These are phyloP conservation scores for Antidorcas marsupialis DNA, from an alignment of 2,113 vertebrate species.

Conservation along the genomic window DNA sequence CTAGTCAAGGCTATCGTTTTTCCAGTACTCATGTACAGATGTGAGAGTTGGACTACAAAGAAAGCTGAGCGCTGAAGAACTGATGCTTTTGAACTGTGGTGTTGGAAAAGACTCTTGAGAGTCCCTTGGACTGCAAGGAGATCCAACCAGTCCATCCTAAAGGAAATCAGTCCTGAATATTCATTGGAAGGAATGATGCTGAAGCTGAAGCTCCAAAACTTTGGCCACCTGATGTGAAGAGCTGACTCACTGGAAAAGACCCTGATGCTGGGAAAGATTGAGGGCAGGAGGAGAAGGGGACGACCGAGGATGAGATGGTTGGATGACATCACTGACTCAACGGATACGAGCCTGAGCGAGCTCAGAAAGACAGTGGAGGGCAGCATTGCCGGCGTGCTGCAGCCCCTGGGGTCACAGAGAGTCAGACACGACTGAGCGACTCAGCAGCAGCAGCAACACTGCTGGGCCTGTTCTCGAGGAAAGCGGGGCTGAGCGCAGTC, in stretches of 20 bases:
- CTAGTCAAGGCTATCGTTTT: neutral
- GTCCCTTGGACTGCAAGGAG: neutral
- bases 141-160: neutral
- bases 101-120: neutral
- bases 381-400: neutral
- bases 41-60: neutral
- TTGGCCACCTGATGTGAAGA: neutral
- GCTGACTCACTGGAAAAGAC: neutral
- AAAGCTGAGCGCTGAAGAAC: neutral
- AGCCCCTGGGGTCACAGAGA: neutral
- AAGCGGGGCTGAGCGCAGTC: neutral
- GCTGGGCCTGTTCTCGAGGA: neutral
- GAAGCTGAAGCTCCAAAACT: neutral
- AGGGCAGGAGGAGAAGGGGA: neutral
- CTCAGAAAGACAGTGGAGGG: neutral
- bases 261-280: neutral
- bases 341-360: neutral
- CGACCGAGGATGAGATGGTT: neutral
- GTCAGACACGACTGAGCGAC: neutral
- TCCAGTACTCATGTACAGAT: neutral
- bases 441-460: accelerated
- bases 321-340: neutral
- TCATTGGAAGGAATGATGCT: neutral
- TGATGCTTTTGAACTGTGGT: neutral
- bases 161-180: neutral